Percentiles rank a stretch among this genome's conserved stretches.
Conservation (phyloP, 2,797 vertebrate genomes). For the Tamandua tetradactyla region DNA sequence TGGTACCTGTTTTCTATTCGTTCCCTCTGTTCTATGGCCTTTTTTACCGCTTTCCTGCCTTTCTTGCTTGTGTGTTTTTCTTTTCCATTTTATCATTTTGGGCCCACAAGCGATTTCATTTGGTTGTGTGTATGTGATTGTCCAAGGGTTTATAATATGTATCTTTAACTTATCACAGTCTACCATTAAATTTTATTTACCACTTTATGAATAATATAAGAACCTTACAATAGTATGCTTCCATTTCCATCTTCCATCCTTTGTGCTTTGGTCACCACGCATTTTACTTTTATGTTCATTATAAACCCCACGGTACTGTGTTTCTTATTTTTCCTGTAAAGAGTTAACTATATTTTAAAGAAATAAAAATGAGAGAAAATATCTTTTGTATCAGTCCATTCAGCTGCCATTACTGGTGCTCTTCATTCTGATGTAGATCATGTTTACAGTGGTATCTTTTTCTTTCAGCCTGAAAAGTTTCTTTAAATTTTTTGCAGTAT, state of each 20-base stretch:
- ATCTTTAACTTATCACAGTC: not conserved
- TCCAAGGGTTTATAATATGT: not conserved
- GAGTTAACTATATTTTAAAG: not conserved
- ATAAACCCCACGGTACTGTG: not conserved
- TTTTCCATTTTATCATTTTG: not conserved
- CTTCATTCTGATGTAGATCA: not conserved
- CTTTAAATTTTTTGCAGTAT: not conserved
- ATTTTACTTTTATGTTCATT: not conserved
- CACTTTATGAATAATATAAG: not conserved
- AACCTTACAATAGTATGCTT: not conserved
- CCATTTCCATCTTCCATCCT: not conserved
- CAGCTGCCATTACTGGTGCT: not conserved
- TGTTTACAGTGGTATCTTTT: not conserved
- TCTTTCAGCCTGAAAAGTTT: not conserved
- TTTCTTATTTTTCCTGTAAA: not conserved
- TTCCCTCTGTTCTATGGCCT: not conserved
- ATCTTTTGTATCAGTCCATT: not conserved
- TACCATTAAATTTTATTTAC: not conserved
- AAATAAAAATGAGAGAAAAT: not conserved
- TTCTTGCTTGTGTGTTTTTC: not conserved
- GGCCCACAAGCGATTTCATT: not conserved
- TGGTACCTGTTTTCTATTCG: not conserved
- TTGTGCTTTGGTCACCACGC: not conserved
- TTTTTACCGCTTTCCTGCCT: not conserved
- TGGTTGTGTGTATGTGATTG: not conserved